A percentile compares a stretch with the other conserved stretches of the same genome.
Evolutionary conservation across 2,797 vertebrate species (phyloP).

Genomic region (Danio jaintianensis): DNA sequence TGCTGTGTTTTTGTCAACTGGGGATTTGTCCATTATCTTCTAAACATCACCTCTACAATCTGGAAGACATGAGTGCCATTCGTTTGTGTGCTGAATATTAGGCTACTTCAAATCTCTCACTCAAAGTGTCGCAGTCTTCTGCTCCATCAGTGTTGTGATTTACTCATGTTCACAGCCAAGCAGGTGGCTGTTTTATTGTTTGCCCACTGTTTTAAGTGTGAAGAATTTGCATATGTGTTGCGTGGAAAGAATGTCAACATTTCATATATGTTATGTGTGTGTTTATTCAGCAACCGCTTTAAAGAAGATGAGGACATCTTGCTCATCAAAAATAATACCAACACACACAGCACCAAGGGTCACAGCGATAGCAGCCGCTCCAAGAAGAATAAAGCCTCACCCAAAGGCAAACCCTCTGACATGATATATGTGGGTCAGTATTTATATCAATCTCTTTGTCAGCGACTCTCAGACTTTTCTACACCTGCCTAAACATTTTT

Average conservation of each 20-base stretch:
- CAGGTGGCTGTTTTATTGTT: conserved; percentile 28
- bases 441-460: conserved; percentile 24
- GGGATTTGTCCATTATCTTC: neutral
- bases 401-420: conserved; percentile 36
- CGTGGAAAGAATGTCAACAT: neutral
- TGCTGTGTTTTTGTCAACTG: too few species aligned
- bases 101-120: neutral
- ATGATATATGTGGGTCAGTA: conserved; percentile 61
- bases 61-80: neutral
- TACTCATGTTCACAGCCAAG: conserved; percentile 16
- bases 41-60: neutral
- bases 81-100: neutral
- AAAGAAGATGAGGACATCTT: conserved; percentile 5
- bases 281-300: conserved; percentile 3
- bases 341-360: neutral
- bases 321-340: neutral
- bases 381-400: conserved; percentile 5
- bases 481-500: conserved; percentile 15
- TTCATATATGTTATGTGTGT: neutral
- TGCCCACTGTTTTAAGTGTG: neutral
- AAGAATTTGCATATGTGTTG: neutral
- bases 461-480: conserved; percentile 3
- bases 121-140: neutral
- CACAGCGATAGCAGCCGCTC: conserved; percentile 9
- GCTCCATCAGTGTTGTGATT: neutral